Evolutionary conservation across 2,113 vertebrate genomes (phyloP), one percentile per base, ranked within the genome.

Genomic region (Notothenia rossii): DNA sequence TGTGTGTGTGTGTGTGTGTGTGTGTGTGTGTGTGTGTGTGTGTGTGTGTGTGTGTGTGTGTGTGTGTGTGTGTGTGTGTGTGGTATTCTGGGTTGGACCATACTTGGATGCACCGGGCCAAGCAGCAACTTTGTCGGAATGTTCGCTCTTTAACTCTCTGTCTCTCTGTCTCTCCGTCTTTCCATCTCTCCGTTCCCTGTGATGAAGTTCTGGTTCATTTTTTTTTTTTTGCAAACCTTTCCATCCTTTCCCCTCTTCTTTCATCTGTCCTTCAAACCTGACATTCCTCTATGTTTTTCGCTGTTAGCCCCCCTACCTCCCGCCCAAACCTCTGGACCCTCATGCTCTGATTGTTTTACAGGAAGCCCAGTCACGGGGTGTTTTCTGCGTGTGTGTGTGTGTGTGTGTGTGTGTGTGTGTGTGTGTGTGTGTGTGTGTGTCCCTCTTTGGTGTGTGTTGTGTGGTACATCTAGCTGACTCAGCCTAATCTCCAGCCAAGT

Each of bases 401-500:
- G 56, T 74, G 58, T 70, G 77, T 81, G 59, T 56, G 68, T 68
- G 54, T 53, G 17, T 64, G 51, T 59, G 25, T 55, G 68, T 68
- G 54, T 53, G 17, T 64, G 51, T 59, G 25, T 55, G 17, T 61
- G 75, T 68, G 51, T 58, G 22, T 25, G 55, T 61, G 36, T 40
- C n/a, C 72, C 62, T 79, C 46, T 64, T 60, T 56, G n/a, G 51
- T 51, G 68, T 67, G 36, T 40, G 36, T 40, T 64, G 43, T 66
- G 81, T 64, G 64, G 51, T 70, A 68, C 55, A 83, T 89, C 40
- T 48, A 77, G 89, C 90, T 86, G 89, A 89, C 73, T 88, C 86
- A 88, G 90, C 90, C 90, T 83, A 83, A 91, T 92, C 89, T 86
- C 93, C 92, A 90, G 88, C 40, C 66, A 72, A 70, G 83, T 90